Conservation (phyloP, 1,140 invertebrate species). For the Drosophila sturtevanti region DNA sequence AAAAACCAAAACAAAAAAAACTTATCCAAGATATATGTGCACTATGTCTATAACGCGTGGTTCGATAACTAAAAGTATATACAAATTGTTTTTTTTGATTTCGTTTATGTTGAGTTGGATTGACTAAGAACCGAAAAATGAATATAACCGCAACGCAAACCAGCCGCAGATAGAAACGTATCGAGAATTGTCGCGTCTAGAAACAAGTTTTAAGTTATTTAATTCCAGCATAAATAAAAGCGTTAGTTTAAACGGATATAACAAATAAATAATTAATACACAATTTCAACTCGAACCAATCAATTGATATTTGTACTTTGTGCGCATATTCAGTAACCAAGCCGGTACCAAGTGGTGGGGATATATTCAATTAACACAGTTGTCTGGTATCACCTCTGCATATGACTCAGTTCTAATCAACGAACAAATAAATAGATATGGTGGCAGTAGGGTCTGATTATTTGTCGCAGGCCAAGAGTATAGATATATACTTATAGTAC, state of each 20-base stretch:
- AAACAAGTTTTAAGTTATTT: conserved; percentile 79
- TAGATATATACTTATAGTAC: no score
- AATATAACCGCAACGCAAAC: conserved; percentile 35
- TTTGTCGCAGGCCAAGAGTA: background rate
- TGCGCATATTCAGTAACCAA: background rate
- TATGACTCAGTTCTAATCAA: background rate
- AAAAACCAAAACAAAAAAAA: conserved; percentile 35
- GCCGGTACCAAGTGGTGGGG: background rate
- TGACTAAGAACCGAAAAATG: conserved; percentile 35
- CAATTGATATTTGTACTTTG: background rate
- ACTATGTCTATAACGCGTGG: conserved; percentile 70
- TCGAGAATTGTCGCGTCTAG: conserved; percentile 60
- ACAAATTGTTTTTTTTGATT: conserved; percentile 45
- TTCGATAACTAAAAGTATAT: conserved; percentile 41
- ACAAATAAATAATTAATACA: conserved; percentile 79
- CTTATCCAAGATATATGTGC: conserved; percentile 64
- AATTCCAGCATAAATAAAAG: conserved; percentile 81
- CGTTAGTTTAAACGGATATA: conserved; percentile 79
- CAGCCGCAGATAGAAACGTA: conserved; percentile 68
- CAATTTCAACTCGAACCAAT: conserved; percentile 54
- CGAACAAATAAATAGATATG: background rate
- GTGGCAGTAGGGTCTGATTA: background rate
- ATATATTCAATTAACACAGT: no score
- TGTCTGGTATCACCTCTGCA: background rate
- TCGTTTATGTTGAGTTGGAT: conserved; percentile 63